These are phyloP conservation scores for Drosophila pandora DNA, from an alignment of 1,140 invertebrate genomes.

Conservation along the genomic window DNA sequence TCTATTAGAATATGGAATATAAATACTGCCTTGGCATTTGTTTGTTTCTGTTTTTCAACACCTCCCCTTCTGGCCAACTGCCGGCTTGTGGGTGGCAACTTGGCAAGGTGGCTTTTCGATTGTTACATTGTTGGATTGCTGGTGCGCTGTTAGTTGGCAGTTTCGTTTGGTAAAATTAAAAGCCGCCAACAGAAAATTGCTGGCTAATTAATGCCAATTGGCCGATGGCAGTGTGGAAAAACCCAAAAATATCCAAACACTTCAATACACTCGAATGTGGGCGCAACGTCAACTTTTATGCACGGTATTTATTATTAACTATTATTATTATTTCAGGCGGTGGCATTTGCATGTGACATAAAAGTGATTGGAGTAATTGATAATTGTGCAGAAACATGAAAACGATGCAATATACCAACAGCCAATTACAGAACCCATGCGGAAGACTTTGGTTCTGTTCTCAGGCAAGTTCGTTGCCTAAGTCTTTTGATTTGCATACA, in stretches of 20 bases:
- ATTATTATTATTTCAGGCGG: slow-evolving; percentile 69
- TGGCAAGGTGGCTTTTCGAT: slow-evolving; percentile 38
- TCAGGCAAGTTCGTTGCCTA: slow-evolving; percentile 54
- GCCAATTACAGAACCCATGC: slow-evolving; percentile 53
- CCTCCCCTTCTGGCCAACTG: slow-evolving; percentile 5
- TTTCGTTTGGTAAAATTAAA: slow-evolving; percentile 53
- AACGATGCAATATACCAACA: slow-evolving; percentile 36
- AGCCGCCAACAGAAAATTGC: slow-evolving; percentile 58
- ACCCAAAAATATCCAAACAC: slow-evolving; percentile 10
- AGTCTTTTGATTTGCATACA: slow-evolving; percentile 45
- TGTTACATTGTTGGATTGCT: slow-evolving; percentile 46
- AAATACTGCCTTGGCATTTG: slow-evolving; percentile 44
- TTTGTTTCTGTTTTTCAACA: slow-evolving; percentile 45
- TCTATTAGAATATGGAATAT: slow-evolving; percentile 26
- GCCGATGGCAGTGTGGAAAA: slow-evolving; percentile 23
- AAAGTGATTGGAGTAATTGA: slow-evolving; percentile 81
- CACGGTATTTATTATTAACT: slow-evolving; percentile 59
- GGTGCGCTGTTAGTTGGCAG: slow-evolving; percentile 44
- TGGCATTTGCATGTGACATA: slow-evolving; percentile 80
- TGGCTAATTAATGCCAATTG: slow-evolving; percentile 58
- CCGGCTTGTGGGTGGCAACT: slow-evolving; percentile 22
- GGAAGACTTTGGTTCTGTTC: slow-evolving; percentile 23
- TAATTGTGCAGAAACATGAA: slow-evolving; percentile 78
- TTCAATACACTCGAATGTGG: slow-evolving; percentile 34
- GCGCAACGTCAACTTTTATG: slow-evolving; percentile 52